phyloP scores from a whole-genome alignment of 1,140 invertebrate genomes.

The Coenobita brevimanus region DNA sequence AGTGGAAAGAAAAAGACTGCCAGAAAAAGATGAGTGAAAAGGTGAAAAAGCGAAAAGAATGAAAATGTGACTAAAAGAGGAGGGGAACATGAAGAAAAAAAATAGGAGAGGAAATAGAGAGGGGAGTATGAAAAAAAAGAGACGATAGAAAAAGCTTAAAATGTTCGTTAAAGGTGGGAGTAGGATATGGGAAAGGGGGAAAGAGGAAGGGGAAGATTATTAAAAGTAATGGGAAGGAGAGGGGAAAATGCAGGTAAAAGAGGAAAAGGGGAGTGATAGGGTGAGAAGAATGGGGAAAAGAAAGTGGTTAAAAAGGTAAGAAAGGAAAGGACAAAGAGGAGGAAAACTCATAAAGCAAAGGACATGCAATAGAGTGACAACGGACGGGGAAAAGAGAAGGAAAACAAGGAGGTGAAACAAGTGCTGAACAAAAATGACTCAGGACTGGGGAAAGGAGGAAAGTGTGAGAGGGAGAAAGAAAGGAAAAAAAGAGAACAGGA shows the following conservation, averaged over 20 bases:
- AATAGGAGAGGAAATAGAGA: too few relatives aligned
- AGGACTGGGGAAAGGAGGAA: slow-evolving; percentile 2
- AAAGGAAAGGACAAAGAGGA: neutral
- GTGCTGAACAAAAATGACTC: neutral
- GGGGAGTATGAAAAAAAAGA: too few relatives aligned
- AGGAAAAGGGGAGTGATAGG: too few relatives aligned
- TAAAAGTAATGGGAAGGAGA: neutral
- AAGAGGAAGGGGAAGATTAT: neutral
- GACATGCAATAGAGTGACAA: neutral
- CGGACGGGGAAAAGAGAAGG: neutral
- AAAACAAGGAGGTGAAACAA: neutral
- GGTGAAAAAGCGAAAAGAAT: too few relatives aligned
- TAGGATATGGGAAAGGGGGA: neutral
- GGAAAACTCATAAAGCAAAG: neutral
- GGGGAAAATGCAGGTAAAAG: neutral
- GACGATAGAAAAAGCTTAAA: too few relatives aligned
- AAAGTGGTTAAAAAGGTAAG: neutral
- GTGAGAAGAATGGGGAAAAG: neutral
- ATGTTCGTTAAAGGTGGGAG: too few relatives aligned
- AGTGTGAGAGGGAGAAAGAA: neutral
- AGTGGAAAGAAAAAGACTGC: too few relatives aligned
- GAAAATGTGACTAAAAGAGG: too few relatives aligned
- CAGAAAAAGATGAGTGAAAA: too few relatives aligned
- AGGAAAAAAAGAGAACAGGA: neutral
- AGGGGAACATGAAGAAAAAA: too few relatives aligned